Evolutionary conservation across 2,888 invertebrate species (phyloP).

Genomic region (Cataglyphis rosenhaueri): DNA sequence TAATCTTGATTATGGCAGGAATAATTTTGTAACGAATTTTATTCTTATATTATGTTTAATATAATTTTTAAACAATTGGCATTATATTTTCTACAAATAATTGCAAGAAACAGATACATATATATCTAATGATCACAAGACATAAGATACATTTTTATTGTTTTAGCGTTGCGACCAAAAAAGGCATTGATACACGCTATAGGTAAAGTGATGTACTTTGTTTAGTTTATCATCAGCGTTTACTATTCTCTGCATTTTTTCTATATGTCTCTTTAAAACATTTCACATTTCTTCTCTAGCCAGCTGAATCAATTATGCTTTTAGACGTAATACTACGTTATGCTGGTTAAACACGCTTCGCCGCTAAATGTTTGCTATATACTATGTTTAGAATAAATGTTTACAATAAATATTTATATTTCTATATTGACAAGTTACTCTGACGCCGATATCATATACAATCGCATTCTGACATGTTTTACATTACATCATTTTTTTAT

Average conservation of each 20-base stretch:
- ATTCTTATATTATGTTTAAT: neutral
- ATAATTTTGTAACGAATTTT: neutral
- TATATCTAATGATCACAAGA: constrained; percentile 40
- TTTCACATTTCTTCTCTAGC: constrained; percentile 57
- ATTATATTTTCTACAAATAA: neutral
- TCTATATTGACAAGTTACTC: constrained; percentile 30
- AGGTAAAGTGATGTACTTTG: constrained; percentile 82
- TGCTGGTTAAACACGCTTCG: constrained; percentile 61
- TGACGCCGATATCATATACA: neutral
- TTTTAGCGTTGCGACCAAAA: constrained; percentile 84
- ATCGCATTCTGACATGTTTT: constrained; percentile 9
- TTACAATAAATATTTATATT: constrained; percentile 50
- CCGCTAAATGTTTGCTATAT: constrained; percentile 59
- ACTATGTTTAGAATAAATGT: neutral
- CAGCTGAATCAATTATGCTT: constrained; percentile 68
- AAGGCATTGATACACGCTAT: constrained; percentile 85
- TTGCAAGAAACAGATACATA: neutral
- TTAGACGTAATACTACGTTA: constrained; percentile 60
- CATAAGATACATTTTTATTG: constrained; percentile 82
- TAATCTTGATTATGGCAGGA: neutral
- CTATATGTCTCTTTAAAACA: constrained; percentile 33
- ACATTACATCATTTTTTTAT: constrained; percentile 43
- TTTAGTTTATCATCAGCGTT: constrained; percentile 65
- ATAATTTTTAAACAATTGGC: neutral
- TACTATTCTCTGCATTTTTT: constrained; percentile 56